Conservation (phyloP, 1,140 invertebrate species). For the Bombus waltoni region DNA sequence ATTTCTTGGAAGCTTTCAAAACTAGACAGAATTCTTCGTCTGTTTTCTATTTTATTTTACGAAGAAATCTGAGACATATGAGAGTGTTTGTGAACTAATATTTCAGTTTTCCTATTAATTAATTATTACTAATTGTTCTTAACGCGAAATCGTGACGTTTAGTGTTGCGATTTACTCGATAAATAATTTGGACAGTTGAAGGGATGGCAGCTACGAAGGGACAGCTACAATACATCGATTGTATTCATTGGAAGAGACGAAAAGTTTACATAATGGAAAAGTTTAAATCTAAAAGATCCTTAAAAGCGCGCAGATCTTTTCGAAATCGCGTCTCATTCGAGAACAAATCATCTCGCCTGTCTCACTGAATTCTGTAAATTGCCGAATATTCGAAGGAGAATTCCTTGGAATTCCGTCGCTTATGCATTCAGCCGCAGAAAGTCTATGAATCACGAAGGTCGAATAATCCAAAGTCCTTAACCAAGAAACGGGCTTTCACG, state of each 20-base stretch:
- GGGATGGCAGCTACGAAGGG: background rate
- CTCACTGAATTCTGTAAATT: background rate
- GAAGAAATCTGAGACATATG: too few relatives aligned
- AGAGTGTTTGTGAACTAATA: background rate
- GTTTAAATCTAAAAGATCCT: background rate
- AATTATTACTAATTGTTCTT: background rate
- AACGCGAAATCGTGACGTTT: background rate
- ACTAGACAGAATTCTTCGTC: background rate
- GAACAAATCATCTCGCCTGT: background rate
- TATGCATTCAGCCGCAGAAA: background rate
- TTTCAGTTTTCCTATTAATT: background rate
- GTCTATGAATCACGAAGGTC: background rate
- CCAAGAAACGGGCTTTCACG: slow-evolving; percentile 43
- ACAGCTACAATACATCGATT: background rate
- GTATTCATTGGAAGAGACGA: background rate
- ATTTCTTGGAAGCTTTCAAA: background rate
- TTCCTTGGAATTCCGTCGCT: background rate
- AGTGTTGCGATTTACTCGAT: background rate
- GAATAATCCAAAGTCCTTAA: background rate
- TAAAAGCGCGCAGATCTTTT: background rate
- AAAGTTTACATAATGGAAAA: background rate
- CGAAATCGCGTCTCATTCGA: background rate
- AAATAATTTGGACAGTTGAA: background rate
- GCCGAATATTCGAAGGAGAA: background rate
- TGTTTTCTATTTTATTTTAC: background rate